Evolutionary conservation across 1,140 invertebrate genomes (phyloP).

Genomic region (Cydia fagiglandana): DNA sequence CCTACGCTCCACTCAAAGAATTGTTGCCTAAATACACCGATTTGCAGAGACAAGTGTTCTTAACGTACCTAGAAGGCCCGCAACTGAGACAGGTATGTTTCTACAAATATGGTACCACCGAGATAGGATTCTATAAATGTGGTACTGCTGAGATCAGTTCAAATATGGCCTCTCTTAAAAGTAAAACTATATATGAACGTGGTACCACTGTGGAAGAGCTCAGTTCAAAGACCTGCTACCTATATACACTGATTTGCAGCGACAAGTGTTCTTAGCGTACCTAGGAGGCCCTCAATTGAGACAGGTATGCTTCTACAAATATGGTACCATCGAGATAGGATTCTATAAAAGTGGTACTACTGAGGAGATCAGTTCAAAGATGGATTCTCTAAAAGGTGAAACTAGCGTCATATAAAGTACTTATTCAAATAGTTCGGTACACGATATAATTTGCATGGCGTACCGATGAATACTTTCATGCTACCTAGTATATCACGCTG

Average conservation of each 20-base stretch:
- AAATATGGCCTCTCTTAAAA: slow-evolving; percentile 50
- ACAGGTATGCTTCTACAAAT: slow-evolving; percentile 43
- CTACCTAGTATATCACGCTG: too few relatives aligned
- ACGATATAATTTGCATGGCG: too few relatives aligned
- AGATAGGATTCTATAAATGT: slow-evolving; percentile 35
- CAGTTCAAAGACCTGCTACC: slow-evolving; percentile 60
- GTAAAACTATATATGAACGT: slow-evolving; percentile 34
- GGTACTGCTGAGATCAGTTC: slow-evolving; percentile 46
- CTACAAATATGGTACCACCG: neutral
- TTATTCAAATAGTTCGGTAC: too few relatives aligned
- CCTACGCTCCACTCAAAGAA: slow-evolving; percentile 49
- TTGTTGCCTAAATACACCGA: slow-evolving; percentile 60
- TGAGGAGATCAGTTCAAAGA: slow-evolving; percentile 50
- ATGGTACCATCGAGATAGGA: neutral
- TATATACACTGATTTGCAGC: slow-evolving; percentile 59
- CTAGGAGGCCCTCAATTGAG: slow-evolving; percentile 53
- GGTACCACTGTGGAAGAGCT: slow-evolving; percentile 32
- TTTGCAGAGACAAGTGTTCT: slow-evolving; percentile 56
- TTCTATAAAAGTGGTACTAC: slow-evolving; percentile 39
- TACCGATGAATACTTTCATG: too few relatives aligned
- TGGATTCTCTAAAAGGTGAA: slow-evolving; percentile 49
- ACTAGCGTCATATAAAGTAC: too few relatives aligned
- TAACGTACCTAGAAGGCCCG: slow-evolving; percentile 51
- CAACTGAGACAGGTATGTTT: slow-evolving; percentile 51
- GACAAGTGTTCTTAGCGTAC: slow-evolving; percentile 49